Base-by-base conservation (phyloP, 1,140 invertebrate genomes). In the Papilio polyxenes region DNA sequence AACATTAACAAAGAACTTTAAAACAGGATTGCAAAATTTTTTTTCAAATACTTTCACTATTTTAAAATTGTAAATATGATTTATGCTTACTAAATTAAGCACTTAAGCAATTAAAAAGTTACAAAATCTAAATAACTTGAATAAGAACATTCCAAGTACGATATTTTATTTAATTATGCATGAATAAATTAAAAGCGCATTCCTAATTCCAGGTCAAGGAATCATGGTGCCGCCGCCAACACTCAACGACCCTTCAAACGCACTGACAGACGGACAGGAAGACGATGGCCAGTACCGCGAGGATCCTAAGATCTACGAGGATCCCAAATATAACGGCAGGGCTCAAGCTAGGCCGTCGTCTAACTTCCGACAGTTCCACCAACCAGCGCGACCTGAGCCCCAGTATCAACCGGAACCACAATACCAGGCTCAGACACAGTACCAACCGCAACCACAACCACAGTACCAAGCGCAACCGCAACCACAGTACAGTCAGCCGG, bases 231-330 rank as follows among this genome's bases (percentile, higher is more conserved):
- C 97, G 4, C 97, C 97, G 8, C 97, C 97, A 2, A 97, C 97
- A 5, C 85, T 95, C 5, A 93, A 95, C 84, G 95, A 95, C 20
- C 90, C 89, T 8, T 85, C 88, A 44, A 93, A 92, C 78, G 95
- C 95, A 0, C 91, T 96, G 75, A 95, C 95, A 1, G 96, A 96
- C 15, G 96, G 96, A 75, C 95, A 96, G 86, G 95, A 97, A 85
- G 97, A 98, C 87, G 97, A 98, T 86, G 97, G 97, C 0, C 97
- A 98, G 85, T 98, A 98, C 89, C 95, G 97, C 49, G 97, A 98
- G 88, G 97, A 98, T 89, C 97, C 97, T 0, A 95, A 95, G n/a
- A 95, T 97, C 59, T 96, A 97, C 91, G 97, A 97, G 83, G 96
- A 97, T 87, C 96, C 96, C 9, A 96, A 96, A 83, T 97, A 95